phyloP scores from a whole-genome alignment of 2,797 vertebrate species.

The Psittacula echo region DNA sequence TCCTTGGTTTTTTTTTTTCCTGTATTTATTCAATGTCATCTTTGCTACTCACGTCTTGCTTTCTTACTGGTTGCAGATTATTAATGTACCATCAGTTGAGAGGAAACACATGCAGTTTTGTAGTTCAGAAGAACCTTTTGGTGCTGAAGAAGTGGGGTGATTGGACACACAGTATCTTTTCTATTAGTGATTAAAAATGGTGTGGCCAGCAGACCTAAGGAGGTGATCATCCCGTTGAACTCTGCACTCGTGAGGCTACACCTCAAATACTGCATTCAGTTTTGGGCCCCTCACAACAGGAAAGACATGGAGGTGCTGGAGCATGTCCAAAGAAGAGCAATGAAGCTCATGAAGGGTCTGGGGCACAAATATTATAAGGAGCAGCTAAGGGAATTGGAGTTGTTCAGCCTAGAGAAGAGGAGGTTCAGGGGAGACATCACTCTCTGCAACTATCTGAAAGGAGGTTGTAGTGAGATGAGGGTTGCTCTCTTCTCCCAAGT shows the following conservation, averaged over 20 bases:
- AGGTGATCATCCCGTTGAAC: fast-evolving
- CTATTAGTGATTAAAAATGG: not conserved
- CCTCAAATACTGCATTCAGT: not conserved
- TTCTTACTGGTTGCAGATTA: not conserved
- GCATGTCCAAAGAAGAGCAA: fast-evolving
- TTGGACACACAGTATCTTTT: not conserved
- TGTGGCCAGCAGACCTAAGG: not conserved
- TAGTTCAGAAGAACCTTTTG: not conserved
- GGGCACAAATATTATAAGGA: not conserved
- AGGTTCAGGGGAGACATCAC: fast-evolving
- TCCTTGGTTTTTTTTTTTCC: not conserved
- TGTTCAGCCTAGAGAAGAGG: not conserved
- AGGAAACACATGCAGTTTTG: not conserved
- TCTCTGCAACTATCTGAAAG: not conserved
- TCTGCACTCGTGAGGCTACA: not conserved
- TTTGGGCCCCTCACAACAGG: not conserved
- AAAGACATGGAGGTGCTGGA: not conserved
- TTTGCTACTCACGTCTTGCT: not conserved
- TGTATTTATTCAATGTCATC: not conserved
- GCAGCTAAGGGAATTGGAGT: not conserved
- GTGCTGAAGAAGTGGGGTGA: not conserved
- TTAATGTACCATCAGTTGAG: not conserved
- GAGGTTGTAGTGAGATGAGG: not conserved
- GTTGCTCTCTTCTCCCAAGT: not conserved
- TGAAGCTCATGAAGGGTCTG: not conserved